Percentiles rank a stretch among this genome's conserved stretches.
phyloP scores from a whole-genome alignment of 2,113 vertebrate species.

The Platichthys stellatus region DNA sequence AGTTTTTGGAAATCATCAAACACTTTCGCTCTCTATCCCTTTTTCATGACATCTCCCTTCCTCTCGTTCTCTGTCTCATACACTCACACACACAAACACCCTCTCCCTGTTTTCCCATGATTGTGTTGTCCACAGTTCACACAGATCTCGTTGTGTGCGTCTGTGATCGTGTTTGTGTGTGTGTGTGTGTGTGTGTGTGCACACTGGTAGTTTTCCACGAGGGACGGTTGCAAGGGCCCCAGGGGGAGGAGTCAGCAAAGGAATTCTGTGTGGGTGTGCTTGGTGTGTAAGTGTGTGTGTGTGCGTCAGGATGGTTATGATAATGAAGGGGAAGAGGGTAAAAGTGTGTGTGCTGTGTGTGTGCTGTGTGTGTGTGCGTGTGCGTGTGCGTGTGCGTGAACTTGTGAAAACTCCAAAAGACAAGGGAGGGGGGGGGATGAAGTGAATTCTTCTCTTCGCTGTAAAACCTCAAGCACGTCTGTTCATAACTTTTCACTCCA shows the following conservation, averaged over 20 bases:
- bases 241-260: conserved; percentile 61
- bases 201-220: conserved; percentile 77
- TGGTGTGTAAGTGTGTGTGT: conserved; percentile 17
- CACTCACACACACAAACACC: background rate
- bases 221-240: conserved; percentile 51
- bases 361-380: too few relatives aligned
- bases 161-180: conserved; percentile 7
- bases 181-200: conserved; percentile 13
- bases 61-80: background rate
- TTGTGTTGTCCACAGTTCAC: conserved; percentile 7
- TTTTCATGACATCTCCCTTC: background rate
- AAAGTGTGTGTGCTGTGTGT: conserved; percentile 16
- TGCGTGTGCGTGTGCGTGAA: conserved; percentile 23
- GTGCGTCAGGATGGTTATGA: conserved; percentile 37
- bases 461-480: background rate
- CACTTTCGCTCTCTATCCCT: background rate
- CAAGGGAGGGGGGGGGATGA: background rate
- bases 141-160: conserved; percentile 1
- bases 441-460: conserved; percentile 2
- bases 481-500: background rate
- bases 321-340: conserved; percentile 36
- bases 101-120: conserved; percentile 2
- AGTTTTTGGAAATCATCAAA: conserved; percentile 3
- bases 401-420: conserved; percentile 35
- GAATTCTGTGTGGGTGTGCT: conserved; percentile 53